Percentiles rank a stretch among this genome's conserved stretches.
phyloP scores from a whole-genome alignment of 2,888 invertebrate genomes.

The Leptogaster cylindrica region DNA sequence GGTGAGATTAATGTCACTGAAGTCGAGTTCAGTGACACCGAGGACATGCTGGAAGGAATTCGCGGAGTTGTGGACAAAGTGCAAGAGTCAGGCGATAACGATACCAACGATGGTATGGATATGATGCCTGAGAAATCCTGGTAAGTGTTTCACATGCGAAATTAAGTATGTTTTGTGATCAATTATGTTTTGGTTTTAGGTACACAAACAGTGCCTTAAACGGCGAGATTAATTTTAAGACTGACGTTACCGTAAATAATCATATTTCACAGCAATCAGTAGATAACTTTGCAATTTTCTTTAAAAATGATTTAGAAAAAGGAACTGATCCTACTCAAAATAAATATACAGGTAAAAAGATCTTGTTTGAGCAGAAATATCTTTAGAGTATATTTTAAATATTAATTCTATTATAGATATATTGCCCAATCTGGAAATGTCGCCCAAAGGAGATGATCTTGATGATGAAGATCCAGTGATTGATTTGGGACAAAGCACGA shows the following conservation, averaged over 20 bases:
- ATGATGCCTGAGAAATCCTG: slow-evolving; percentile 54
- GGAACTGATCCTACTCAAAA: slow-evolving; percentile 5
- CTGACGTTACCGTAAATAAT: slow-evolving; percentile 1
- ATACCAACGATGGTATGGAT: slow-evolving; percentile 59
- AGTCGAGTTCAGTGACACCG: slow-evolving; percentile 82
- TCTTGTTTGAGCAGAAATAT: background rate
- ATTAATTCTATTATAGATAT: background rate
- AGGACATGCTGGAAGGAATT: slow-evolving; percentile 86
- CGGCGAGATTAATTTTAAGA: slow-evolving; percentile 36
- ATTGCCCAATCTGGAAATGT: background rate
- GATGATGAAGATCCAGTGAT: background rate
- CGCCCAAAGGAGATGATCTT: background rate
- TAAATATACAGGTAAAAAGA: background rate
- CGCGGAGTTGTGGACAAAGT: slow-evolving; percentile 74
- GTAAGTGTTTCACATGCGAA: slow-evolving; percentile 46
- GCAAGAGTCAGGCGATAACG: slow-evolving; percentile 56
- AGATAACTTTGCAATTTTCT: slow-evolving; percentile 46
- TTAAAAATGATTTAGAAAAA: slow-evolving; percentile 40
- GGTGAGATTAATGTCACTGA: slow-evolving; percentile 53
- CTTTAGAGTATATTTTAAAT: background rate
- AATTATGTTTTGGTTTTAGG: no score
- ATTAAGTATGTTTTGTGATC: background rate
- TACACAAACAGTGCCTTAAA: slow-evolving; percentile 48
- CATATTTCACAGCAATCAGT: slow-evolving; percentile 31
- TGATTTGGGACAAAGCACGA: background rate